phyloP scores from a whole-genome alignment of 1,140 invertebrate species.

The Drosophila hydei region DNA sequence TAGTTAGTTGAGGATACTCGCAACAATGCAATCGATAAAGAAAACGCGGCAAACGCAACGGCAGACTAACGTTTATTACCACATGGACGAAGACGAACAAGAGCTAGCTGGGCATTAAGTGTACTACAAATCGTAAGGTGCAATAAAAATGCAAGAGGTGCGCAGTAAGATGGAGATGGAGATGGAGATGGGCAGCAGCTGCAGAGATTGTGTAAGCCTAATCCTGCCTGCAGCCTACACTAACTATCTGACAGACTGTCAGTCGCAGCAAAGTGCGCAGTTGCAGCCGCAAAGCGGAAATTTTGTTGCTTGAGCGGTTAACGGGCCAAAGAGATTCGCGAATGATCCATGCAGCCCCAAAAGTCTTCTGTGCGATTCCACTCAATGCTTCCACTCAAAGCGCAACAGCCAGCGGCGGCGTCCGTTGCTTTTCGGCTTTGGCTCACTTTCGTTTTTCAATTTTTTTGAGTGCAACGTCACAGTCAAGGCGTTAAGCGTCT shows the following conservation, averaged over 20 bases:
- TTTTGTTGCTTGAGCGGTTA: slow-evolving; percentile 47
- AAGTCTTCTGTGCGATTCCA: slow-evolving; percentile 6
- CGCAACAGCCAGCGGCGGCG: not conserved
- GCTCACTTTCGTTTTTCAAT: slow-evolving; percentile 39
- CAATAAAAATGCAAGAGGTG: slow-evolving; percentile 14
- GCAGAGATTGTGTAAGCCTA: slow-evolving; percentile 58
- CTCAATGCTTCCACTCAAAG: slow-evolving; percentile 37
- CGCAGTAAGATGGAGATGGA: too few species aligned
- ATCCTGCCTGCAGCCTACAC: slow-evolving; percentile 58
- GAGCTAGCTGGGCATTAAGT: not conserved
- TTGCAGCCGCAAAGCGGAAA: slow-evolving; percentile 65
- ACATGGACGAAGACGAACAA: too few species aligned
- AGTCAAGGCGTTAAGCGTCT: slow-evolving; percentile 50
- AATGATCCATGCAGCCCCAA: slow-evolving; percentile 16
- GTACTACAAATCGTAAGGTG: slow-evolving; percentile 11
- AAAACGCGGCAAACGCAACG: too few species aligned
- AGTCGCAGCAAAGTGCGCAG: slow-evolving; percentile 38
- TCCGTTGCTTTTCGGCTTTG: slow-evolving; percentile 15
- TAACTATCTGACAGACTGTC: slow-evolving; percentile 26
- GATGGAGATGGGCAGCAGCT: slow-evolving; percentile 25
- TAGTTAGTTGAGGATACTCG: not conserved
- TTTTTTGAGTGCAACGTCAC: slow-evolving; percentile 38
- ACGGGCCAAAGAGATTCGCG: slow-evolving; percentile 30
- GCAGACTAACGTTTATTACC: not conserved
- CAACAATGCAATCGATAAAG: not conserved